Conservation (phyloP, 2,113 vertebrate species). For the Sapajus apella region DNA sequence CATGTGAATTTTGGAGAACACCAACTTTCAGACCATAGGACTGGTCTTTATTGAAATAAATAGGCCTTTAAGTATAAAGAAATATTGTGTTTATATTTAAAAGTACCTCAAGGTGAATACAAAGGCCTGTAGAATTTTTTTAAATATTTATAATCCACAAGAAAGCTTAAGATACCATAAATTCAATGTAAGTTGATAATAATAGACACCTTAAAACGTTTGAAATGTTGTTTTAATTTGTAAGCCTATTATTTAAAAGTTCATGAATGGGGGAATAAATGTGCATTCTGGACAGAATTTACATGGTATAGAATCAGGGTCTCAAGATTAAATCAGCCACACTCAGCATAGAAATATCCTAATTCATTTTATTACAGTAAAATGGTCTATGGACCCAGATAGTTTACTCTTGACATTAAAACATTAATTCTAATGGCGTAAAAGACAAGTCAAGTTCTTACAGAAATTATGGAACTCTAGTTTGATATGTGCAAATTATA, state of each 20-base stretch:
- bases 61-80: neutral
- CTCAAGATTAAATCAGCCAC: conserved; percentile 22
- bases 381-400: neutral
- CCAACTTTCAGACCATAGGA: neutral
- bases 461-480: conserved; percentile 3
- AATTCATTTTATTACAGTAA: neutral
- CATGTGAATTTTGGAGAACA: neutral
- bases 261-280: neutral
- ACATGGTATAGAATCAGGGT: neutral
- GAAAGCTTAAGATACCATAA: neutral
- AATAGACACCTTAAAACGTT: conserved; percentile 19
- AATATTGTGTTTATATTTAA: conserved; percentile 9
- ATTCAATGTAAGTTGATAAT: neutral
- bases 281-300: neutral
- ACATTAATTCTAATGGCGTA: conserved; percentile 15
- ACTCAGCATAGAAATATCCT: neutral
- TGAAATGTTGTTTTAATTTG: neutral
- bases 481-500: neutral
- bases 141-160: conserved; percentile 4
- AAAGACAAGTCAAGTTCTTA: neutral
- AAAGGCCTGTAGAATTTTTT: neutral
- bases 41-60: neutral
- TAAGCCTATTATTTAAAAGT: neutral
- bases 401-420: conserved; percentile 30
- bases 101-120: neutral